phyloP scores from a whole-genome alignment of 2,888 invertebrate genomes.

The Ceratothoa steindachneri region DNA sequence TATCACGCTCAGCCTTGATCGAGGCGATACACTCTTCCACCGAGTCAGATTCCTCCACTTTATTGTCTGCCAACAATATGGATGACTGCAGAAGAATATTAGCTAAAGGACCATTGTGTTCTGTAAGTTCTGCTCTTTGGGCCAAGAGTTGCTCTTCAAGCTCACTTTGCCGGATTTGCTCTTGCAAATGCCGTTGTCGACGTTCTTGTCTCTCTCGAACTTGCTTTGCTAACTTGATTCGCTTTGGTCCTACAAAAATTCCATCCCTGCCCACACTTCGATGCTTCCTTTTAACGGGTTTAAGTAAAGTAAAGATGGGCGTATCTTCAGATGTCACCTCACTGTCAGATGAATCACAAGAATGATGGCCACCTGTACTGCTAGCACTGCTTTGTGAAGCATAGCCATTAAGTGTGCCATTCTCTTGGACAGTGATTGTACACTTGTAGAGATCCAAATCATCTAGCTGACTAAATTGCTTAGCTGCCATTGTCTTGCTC shows the following conservation, averaged over 20 bases:
- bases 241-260: constrained; percentile 43
- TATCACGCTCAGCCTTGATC: constrained; percentile 28
- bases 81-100: constrained; percentile 45
- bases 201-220: constrained; percentile 42
- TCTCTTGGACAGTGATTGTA: constrained; percentile 41
- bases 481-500: constrained; percentile 40
- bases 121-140: constrained; percentile 32
- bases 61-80: constrained; percentile 34
- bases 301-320: constrained; percentile 37
- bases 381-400: neutral
- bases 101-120: constrained; percentile 43
- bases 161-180: constrained; percentile 40
- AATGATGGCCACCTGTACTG: constrained; percentile 8
- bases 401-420: constrained; percentile 41
- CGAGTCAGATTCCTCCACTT: constrained; percentile 40
- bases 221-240: constrained; percentile 38
- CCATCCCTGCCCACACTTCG: constrained; percentile 35
- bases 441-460: constrained; percentile 41
- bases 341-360: constrained; percentile 38
- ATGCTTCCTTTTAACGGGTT: constrained; percentile 36
- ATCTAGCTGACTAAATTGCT: constrained; percentile 38
- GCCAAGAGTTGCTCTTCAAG: constrained; percentile 42
- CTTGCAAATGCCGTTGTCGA: constrained; percentile 37
- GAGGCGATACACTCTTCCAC: constrained; percentile 46
- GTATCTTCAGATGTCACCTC: constrained; percentile 35